Percentiles rank a stretch among this genome's conserved stretches.
Evolutionary conservation across 2,797 vertebrate species (phyloP).

Genomic region (Pseudocheirus occidentalis): DNA sequence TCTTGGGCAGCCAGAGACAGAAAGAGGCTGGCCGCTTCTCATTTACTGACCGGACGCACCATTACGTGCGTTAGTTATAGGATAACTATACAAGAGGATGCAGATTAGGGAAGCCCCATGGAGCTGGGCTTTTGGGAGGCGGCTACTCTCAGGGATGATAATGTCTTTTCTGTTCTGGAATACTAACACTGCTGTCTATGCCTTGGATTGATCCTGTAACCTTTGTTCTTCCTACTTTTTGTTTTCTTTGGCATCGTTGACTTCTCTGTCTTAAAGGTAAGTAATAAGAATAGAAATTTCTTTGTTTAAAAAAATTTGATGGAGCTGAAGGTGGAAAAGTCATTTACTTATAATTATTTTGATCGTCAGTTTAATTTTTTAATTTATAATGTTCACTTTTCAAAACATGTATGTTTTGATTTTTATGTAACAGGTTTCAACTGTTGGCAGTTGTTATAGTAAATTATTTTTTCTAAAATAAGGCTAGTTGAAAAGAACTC

Average conservation of each 20-base stretch:
- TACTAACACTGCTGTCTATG: background rate
- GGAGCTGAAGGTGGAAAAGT: background rate
- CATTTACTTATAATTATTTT: constrained; percentile 17
- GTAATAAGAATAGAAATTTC: background rate
- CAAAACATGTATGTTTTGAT: background rate
- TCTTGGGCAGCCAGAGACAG: background rate
- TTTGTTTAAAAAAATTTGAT: constrained; percentile 5
- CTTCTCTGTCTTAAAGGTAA: constrained; percentile 23
- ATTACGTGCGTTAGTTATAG: background rate
- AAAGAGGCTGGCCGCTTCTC: background rate
- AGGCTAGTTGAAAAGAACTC: background rate
- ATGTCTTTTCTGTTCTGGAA: constrained; percentile 30
- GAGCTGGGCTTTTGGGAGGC: background rate
- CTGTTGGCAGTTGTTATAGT: background rate
- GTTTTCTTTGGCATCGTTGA: constrained; percentile 10
- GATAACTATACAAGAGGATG: background rate
- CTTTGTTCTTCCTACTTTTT: background rate
- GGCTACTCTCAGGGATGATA: background rate
- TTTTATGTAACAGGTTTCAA: background rate
- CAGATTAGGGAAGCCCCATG: background rate
- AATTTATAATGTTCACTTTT: constrained; percentile 37
- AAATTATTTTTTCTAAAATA: background rate
- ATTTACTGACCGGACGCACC: background rate
- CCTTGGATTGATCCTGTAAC: background rate
- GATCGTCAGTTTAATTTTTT: constrained; percentile 18